Base-by-base conservation (phyloP, 1,140 invertebrate genomes). In the Cotesia vestalis region DNA sequence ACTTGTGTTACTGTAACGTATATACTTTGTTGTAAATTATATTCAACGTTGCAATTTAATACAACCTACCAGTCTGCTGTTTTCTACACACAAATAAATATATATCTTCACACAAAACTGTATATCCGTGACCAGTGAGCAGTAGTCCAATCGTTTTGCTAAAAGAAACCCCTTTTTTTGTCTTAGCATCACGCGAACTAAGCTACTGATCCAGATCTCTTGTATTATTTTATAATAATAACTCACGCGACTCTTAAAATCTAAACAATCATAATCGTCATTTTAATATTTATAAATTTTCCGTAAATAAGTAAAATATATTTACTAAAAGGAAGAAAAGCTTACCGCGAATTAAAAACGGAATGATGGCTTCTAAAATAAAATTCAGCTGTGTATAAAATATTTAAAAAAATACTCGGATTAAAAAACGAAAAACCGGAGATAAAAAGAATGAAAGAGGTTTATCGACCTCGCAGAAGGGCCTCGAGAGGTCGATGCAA, bases 401-500 rank as follows among this genome's bases (percentile, higher is more conserved):
- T 14, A 55, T 55, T 55, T 55, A 55, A 14, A 9, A 55, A 55
- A 55, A 55, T 11, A 17, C 27, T 59, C 27, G 40, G 40, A 46
- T 59, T 59, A 20, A 59, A 20, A 17, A 59, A 27, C 12, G 5
- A 34, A 59, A 20, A 20, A 59, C 14, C 9, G 8, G n/a, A 20
- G 9, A 27, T 27, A 59, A 62, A 40, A 62, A 40, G 34, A 62
- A 40, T 6, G 20, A 57, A 57, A 57, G 53, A 40, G 46, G 69
- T 71, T 71, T 71, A 71, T 73, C 67, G 72, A 71, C 73, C 71
- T 57, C 40, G 52, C 60, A 35, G 36, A 62, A 62, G 55, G 66
- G 72, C 72, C 73, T 77, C 72, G 73, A 70, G 68, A 71, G 69
- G 69, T 71, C 69, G 69, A 71, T 71, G 69, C 69, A 71, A 71